Base-by-base conservation (phyloP, 2,797 vertebrate species). In the Carapus acus region DNA sequence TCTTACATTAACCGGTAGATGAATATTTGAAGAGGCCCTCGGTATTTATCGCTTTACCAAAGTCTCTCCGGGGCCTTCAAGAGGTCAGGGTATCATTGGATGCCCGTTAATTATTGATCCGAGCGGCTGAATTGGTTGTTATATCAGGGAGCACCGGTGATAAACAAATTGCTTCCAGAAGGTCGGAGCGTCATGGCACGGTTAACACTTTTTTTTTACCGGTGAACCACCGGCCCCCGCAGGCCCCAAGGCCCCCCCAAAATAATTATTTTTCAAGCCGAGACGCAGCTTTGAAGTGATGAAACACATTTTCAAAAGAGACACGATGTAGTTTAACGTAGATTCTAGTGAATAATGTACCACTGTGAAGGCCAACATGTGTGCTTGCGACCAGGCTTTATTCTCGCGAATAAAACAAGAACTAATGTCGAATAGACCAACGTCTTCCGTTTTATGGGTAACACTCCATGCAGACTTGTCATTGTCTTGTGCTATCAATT, bases 11-110 rank as follows among this genome's bases (percentile, higher is more conserved):
- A 92, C 90, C 88, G 89, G 90, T 91, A 92, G 94, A 97, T 96
- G 93, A 97, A 96, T 96, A 96, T 97, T 96, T 97, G 92, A 98
- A 92, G 92, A 94, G 93, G 87, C 89, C 91, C 91, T 93, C 90
- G 85, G 84, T 90, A 89, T 91, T 92, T 91, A 92, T 93, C 90
- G 1, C 38, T 18, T 42, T 27, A 41, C 12, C 56, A 9, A 16
- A 19, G 43, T 33, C 52, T 16, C 61, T 38, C 86, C 83, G 88
- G 90, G 90, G 92, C 91, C 88, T 88, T 88, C 83, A 81, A 83
- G 87, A 89, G 93, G 92, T 93, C 93, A 94, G 77, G 39, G 85
- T 91, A 92, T 90, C 91, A 89, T 85, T 78, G 85, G 83, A 69
- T 58, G 49, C 67, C 47, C 88, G 90, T 94, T 94, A 90, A 95